Evolutionary conservation across 2,113 vertebrate genomes (phyloP).

Genomic region (Paraplagusia blochii): DNA sequence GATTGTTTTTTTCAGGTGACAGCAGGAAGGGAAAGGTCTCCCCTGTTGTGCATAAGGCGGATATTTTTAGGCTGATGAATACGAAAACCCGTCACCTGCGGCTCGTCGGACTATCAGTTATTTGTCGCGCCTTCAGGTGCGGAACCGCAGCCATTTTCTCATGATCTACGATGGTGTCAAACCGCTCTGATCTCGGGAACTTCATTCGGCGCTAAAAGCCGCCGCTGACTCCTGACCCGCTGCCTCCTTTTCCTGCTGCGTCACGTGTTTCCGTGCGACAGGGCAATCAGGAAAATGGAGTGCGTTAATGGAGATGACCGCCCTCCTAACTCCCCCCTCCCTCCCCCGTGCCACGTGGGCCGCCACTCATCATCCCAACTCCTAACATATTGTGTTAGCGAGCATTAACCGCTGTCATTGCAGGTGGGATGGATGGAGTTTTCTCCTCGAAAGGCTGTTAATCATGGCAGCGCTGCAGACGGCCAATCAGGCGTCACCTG

Average conservation of each 20-base stretch:
- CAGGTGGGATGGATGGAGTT: constrained; percentile 52
- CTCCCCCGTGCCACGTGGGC: neutral
- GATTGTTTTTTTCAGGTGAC: neutral
- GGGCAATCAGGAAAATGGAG: constrained; percentile 75
- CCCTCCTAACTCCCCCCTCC: neutral
- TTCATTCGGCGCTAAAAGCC: constrained; percentile 50
- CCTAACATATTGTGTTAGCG: constrained; percentile 67
- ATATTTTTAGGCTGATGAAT: constrained; percentile 15
- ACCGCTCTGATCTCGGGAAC: constrained; percentile 42
- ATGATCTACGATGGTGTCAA: constrained; percentile 28
- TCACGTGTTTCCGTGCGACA: constrained; percentile 63
- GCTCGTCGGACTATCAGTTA: constrained; percentile 41
- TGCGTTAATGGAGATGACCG: constrained; percentile 64
- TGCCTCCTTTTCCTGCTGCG: constrained; percentile 23
- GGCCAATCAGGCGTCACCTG: constrained; percentile 45
- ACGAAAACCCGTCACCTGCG: constrained; percentile 10
- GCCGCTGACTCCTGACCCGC: constrained; percentile 38
- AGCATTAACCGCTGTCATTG: constrained; percentile 51
- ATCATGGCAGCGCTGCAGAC: constrained; percentile 35
- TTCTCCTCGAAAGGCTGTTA: constrained; percentile 60
- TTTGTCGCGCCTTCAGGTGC: constrained; percentile 34
- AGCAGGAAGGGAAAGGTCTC: neutral
- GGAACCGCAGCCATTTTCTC: constrained; percentile 2
- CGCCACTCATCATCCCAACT: constrained; percentile 62
- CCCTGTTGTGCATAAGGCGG: constrained; percentile 2